phyloP scores from a whole-genome alignment of 2,113 vertebrate genomes.

The Cisticola juncidis region DNA sequence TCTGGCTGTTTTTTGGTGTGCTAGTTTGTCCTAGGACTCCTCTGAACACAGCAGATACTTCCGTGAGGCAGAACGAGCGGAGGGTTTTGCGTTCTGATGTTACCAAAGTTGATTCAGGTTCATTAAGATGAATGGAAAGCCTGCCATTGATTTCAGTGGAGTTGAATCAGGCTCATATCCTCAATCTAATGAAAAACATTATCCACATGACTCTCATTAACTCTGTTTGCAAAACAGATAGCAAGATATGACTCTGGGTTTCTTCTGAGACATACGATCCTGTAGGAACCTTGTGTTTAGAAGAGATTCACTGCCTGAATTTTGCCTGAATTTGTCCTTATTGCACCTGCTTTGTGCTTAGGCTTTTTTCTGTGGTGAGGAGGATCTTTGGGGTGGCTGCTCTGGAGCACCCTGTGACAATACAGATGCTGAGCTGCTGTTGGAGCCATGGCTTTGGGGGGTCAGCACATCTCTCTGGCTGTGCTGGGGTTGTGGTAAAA shows the following conservation, averaged over 20 bases:
- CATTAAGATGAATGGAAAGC: slow-evolving; percentile 18
- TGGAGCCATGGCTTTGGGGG: accelerated
- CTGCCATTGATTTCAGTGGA: slow-evolving; percentile 45
- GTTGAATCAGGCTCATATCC: slow-evolving; percentile 52
- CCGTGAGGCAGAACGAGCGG: neutral
- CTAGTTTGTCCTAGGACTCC: neutral
- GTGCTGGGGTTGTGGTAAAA: neutral
- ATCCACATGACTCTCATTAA: slow-evolving; percentile 46
- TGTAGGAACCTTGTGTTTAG: neutral
- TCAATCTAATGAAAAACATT: slow-evolving; percentile 52
- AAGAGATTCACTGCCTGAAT: neutral
- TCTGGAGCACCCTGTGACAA: neutral
- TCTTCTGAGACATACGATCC: neutral
- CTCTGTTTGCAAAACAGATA: slow-evolving; percentile 57
- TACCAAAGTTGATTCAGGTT: neutral
- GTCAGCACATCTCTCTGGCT: neutral
- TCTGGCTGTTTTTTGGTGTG: neutral
- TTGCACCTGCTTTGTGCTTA: neutral
- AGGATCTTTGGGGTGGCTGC: neutral
- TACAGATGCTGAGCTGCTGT: neutral
- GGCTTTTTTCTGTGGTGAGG: neutral
- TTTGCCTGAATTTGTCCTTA: neutral
- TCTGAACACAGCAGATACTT: neutral
- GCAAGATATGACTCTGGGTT: neutral
- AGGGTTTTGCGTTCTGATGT: neutral